Conservation (phyloP, 2,797 vertebrate species). For the Todus mexicanus region DNA sequence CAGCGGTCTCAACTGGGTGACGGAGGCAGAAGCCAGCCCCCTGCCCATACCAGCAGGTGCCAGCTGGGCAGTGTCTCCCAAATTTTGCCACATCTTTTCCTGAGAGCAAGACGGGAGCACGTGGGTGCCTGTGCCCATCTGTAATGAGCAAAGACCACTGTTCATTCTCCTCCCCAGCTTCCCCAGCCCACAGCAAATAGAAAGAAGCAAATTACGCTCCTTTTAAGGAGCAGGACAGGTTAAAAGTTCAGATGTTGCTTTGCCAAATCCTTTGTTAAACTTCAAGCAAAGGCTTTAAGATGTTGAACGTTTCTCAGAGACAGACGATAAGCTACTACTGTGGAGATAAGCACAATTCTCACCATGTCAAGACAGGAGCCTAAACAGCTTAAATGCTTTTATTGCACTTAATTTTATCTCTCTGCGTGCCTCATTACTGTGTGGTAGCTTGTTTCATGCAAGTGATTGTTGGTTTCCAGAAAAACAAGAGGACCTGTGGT, state of each 20-base stretch:
- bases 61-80: background rate
- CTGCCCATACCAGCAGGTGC: background rate
- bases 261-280: background rate
- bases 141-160: background rate
- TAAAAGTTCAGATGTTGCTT: background rate
- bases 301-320: background rate
- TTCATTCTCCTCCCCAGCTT: background rate
- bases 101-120: background rate
- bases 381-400: background rate
- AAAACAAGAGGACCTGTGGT: constrained; percentile 67
- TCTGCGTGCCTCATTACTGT: constrained; percentile 58
- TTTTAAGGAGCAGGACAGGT: fast-evolving
- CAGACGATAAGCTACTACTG: fast-evolving
- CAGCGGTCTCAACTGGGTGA: background rate
- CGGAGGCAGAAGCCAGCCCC: background rate
- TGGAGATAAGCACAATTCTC: background rate
- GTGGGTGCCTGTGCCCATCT: fast-evolving
- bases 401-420: constrained; percentile 23
- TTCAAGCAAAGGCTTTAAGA: background rate
- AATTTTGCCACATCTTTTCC: background rate
- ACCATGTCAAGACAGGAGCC: background rate
- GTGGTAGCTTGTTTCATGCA: background rate
- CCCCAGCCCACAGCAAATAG: background rate
- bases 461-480: constrained; percentile 47
- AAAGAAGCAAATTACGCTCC: background rate